Conservation (phyloP, 2,113 vertebrate species). For the Lota lota region DNA sequence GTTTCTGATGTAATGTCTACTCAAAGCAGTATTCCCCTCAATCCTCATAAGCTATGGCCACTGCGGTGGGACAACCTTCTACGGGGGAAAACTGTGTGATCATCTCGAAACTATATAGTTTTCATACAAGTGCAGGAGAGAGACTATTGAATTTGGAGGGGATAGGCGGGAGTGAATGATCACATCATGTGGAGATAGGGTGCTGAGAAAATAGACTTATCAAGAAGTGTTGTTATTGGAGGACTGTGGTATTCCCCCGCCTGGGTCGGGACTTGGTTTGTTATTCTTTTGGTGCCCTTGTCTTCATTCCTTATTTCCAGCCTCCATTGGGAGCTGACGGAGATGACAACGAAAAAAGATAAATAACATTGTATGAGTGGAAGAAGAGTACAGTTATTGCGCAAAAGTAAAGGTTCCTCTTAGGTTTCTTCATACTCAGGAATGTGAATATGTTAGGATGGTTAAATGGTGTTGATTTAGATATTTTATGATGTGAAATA, state of each 20-base stretch:
- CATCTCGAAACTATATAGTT: slow-evolving; percentile 49
- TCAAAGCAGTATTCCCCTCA: slow-evolving; percentile 4
- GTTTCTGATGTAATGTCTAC: slow-evolving; percentile 33
- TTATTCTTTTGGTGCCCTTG: slow-evolving; percentile 50
- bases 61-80: slow-evolving; percentile 31
- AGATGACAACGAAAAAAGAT: slow-evolving; percentile 26
- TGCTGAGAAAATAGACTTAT: slow-evolving; percentile 68
- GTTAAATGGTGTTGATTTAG: neutral
- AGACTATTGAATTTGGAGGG: slow-evolving; percentile 55
- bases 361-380: slow-evolving; percentile 17
- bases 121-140: slow-evolving; percentile 37
- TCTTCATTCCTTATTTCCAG: slow-evolving; percentile 67
- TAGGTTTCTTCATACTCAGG: neutral
- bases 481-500: neutral
- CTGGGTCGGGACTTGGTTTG: slow-evolving; percentile 51
- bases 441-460: neutral
- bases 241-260: slow-evolving; percentile 41
- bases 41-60: slow-evolving; percentile 13
- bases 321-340: slow-evolving; percentile 43
- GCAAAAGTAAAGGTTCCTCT: neutral
- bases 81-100: slow-evolving; percentile 41
- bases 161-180: slow-evolving; percentile 46
- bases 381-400: slow-evolving; percentile 21
- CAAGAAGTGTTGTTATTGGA: slow-evolving; percentile 68
- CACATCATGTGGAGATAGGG: slow-evolving; percentile 59